These are phyloP conservation scores for Macrosiphum euphorbiae DNA, from an alignment of 2,888 invertebrate species.

Conservation along the genomic window DNA sequence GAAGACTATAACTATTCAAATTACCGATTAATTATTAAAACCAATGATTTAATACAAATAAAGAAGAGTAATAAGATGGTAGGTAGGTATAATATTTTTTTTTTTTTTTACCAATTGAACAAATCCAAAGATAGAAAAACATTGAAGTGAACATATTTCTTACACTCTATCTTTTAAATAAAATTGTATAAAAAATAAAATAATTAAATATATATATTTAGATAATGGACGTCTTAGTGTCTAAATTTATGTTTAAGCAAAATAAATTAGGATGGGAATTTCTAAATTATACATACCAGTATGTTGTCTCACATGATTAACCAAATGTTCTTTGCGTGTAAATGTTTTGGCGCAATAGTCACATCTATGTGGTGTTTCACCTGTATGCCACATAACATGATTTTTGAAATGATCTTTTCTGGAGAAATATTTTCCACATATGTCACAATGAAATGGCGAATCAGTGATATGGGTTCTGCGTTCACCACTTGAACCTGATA, in stretches of 20 bases:
- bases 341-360: constrained; percentile 89
- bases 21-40: not conserved
- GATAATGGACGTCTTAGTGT: constrained; percentile 63
- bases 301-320: constrained; percentile 87
- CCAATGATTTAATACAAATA: not conserved
- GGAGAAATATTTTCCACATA: constrained; percentile 88
- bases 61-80: constrained; percentile 27
- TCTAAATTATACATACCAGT: constrained; percentile 71
- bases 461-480: constrained; percentile 66
- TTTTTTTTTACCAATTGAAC: constrained; percentile 15
- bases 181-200: constrained; percentile 35
- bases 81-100: constrained; percentile 35
- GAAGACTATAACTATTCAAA: constrained; percentile 30
- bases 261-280: constrained; percentile 53
- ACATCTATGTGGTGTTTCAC: constrained; percentile 78
- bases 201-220: constrained; percentile 65
- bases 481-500: constrained; percentile 63
- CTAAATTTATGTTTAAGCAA: constrained; percentile 62
- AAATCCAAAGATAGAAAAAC: constrained; percentile 51
- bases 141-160: constrained; percentile 59
- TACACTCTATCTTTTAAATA: constrained; percentile 56
- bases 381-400: constrained; percentile 81
- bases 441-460: constrained; percentile 77
- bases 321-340: constrained; percentile 87
- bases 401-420: constrained; percentile 90